Conservation (phyloP, 2,888 invertebrate genomes). For the Megaustenia siamemsis region DNA sequence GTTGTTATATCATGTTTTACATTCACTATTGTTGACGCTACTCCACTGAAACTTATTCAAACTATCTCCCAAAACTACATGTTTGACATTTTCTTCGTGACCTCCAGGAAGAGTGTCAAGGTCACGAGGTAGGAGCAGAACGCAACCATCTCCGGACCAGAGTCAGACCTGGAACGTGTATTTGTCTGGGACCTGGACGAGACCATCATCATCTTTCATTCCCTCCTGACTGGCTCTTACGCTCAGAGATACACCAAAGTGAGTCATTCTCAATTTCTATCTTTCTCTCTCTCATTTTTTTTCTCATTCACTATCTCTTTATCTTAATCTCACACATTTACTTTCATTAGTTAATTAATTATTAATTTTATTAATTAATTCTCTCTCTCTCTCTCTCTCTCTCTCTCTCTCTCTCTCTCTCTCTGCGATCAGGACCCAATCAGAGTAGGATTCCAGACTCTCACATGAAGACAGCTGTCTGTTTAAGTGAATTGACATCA, state of each 20-base stretch:
- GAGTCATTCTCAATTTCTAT: conserved; percentile 61
- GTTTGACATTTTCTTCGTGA: not conserved
- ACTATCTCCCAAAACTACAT: not conserved
- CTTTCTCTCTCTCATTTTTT: no score
- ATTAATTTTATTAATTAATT: no score
- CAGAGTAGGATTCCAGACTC: no score
- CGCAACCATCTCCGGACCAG: conserved; percentile 91
- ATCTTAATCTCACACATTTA: not conserved
- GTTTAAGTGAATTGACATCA: no score
- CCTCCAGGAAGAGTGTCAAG: conserved; percentile 59
- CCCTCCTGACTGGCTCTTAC: conserved; percentile 93
- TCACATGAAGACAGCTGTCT: no score
- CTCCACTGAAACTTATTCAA: no score
- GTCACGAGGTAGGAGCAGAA: conserved; percentile 84
- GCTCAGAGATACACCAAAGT: conserved; percentile 95
- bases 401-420: no score
- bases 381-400: no score
- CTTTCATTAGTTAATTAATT: not conserved
- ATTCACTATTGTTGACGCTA: no score
- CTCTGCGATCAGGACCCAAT: no score
- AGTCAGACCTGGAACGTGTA: conserved; percentile 93
- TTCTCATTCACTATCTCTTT: not conserved
- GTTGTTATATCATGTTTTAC: no score
- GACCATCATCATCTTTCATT: conserved; percentile 97
- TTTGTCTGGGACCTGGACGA: conserved; percentile 99